Evolutionary conservation across 2,797 vertebrate genomes (phyloP).

Genomic region (Typhlichthys eigenmanni): DNA sequence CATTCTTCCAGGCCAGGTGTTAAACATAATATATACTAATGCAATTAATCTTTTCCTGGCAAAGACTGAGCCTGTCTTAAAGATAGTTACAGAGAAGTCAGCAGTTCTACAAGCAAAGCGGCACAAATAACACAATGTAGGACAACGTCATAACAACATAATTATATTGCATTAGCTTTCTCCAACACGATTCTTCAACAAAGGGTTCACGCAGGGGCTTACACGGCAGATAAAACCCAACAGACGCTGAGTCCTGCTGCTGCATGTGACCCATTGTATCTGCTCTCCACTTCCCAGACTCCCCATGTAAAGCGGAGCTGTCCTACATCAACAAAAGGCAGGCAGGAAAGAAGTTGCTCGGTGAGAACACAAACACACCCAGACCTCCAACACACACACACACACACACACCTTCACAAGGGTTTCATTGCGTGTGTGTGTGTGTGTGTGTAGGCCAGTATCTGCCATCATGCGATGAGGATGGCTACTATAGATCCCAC

Average conservation of each 20-base stretch:
- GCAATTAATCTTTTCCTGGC: constrained; percentile 1
- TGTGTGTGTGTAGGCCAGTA: constrained; percentile 70
- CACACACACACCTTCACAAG: not conserved
- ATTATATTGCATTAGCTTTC: not conserved
- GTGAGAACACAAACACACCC: constrained; percentile 54
- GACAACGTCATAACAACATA: constrained; percentile 22
- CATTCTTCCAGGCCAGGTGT: not conserved
- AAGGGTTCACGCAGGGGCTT: constrained; percentile 25
- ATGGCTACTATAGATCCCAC: constrained; percentile 84
- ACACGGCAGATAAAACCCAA: constrained; percentile 30
- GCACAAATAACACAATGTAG: not conserved
- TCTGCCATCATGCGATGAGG: constrained; percentile 87
- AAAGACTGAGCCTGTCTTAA: constrained; percentile 8
- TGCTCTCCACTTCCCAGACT: constrained; percentile 63
- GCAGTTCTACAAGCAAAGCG: constrained; percentile 11
- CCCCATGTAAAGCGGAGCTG: constrained; percentile 78
- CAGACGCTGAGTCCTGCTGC: constrained; percentile 36
- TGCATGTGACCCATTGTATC: constrained; percentile 41
- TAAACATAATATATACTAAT: not conserved
- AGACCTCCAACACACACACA: not conserved
- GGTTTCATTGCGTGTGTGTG: constrained; percentile 18
- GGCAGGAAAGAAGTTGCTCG: constrained; percentile 78
- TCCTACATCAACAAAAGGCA: constrained; percentile 74
- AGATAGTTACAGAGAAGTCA: constrained; percentile 32
- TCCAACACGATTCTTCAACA: constrained; percentile 1